Base-by-base conservation (phyloP, 2,797 vertebrate species). In the Cyprinella venusta region DNA sequence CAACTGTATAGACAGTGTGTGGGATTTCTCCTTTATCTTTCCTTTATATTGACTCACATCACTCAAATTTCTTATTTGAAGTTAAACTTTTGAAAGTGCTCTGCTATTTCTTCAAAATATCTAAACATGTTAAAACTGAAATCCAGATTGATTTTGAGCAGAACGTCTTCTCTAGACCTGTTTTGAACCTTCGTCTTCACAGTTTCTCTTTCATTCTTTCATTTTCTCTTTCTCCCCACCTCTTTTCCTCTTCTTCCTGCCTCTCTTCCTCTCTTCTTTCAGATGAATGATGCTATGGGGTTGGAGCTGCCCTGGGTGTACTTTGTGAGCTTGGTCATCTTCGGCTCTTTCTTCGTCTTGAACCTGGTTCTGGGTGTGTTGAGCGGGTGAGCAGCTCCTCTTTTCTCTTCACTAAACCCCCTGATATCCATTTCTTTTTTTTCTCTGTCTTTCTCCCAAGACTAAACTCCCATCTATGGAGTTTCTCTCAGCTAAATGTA, bases 311-410 rank as follows among this genome's bases (percentile, higher is more conserved):
- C 98, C 90, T 99, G 98, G 98, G 96, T 99, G 91, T 99, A 99
- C 96, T 99, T 99, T 98, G 98, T 99, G 95, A 99, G 97, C 97
- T 96, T 99, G 95, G 98, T 99, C 95, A 99, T 99, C 97, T 99
- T 99, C 96, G 98, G 98, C 95, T 99, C 98, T 96, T 99, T 99
- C 97, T 99, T 99, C 95, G 98, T 99, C 95, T 97, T 99, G 95
- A 99, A 99, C 96, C 98, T 99, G 96, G 98, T 99, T 96, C 96
- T 99, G 96, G 98, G 98, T 97, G 98, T 99, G 95, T 96, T 99
- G 96, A 99, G 98, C 94, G 98, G 98, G 98, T 99, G 98, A 99
- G 98, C 94, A 92, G 81, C 92, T 90, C 92, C 68, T 91, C 94
- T 95, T 93, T 94, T 94, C 93, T 94, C 91, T 82, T 94, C 92